Percentiles rank a stretch among this genome's conserved stretches.
Evolutionary conservation across 2,888 invertebrate species (phyloP).

Genomic region (Agrenia bidenticulata): DNA sequence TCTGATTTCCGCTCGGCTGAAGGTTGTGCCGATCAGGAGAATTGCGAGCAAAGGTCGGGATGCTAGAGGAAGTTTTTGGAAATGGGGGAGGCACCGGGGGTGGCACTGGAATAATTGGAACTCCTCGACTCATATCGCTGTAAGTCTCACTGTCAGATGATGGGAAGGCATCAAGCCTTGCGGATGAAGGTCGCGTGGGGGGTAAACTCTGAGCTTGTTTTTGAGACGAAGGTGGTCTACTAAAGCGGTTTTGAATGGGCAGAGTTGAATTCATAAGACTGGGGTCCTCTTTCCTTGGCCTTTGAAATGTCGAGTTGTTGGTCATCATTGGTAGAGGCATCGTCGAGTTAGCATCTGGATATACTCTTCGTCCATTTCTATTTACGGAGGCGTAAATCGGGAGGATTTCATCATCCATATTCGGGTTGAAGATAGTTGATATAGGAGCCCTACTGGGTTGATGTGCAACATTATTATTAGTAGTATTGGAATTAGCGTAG

Average conservation of each 20-base stretch:
- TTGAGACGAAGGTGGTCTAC: not conserved
- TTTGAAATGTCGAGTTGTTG: not conserved
- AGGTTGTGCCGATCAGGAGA: not conserved
- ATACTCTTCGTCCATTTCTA: constrained; percentile 27
- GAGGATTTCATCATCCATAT: not conserved
- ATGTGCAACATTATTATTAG: not conserved
- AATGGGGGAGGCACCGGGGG: constrained; percentile 20
- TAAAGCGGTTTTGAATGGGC: not conserved
- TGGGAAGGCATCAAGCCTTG: constrained; percentile 40
- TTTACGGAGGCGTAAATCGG: constrained; percentile 45
- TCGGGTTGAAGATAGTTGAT: not conserved
- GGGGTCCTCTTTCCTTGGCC: no score
- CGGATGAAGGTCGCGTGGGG: constrained; percentile 4
- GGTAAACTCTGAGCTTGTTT: not conserved
- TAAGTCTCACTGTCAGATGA: constrained; percentile 46
- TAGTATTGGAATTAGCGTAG: constrained; percentile 20
- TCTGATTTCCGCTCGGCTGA: not conserved
- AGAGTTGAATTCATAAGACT: not conserved
- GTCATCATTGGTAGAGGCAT: not conserved
- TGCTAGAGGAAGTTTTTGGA: not conserved
- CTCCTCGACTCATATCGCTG: constrained; percentile 39
- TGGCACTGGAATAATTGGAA: constrained; percentile 16
- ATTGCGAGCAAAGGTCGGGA: not conserved
- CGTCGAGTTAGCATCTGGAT: no score
- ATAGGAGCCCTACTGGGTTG: not conserved